Evolutionary conservation across 2,113 vertebrate species (phyloP).

Genomic region (Coptodon bakossiorum): DNA sequence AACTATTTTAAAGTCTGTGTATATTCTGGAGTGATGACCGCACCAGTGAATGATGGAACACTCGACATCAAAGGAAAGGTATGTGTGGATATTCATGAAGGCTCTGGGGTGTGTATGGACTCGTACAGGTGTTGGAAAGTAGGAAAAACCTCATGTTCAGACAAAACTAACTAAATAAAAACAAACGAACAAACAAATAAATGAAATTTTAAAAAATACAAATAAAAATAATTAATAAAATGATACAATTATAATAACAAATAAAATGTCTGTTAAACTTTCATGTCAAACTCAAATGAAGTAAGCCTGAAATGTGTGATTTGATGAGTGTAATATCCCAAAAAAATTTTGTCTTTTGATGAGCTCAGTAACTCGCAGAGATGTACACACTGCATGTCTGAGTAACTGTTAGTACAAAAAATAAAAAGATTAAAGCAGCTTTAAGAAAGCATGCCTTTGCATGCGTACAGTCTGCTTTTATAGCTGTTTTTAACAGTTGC

Average conservation of each 20-base stretch:
- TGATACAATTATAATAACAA: neutral
- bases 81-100: neutral
- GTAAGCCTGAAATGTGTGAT: neutral
- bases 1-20: neutral
- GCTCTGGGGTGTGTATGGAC: neutral
- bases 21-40: neutral
- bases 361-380: neutral
- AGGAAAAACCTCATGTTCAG: neutral
- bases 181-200: no score
- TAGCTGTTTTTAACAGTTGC: neutral
- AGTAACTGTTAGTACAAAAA: neutral
- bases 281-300: neutral
- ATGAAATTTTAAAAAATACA: neutral
- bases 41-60: neutral
- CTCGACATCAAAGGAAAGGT: neutral
- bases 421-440: neutral
- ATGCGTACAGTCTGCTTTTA: neutral
- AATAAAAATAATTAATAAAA: neutral
- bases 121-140: neutral
- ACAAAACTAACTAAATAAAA: neutral
- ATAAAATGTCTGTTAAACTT: neutral
- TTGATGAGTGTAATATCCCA: neutral
- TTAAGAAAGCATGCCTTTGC: neutral
- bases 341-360: neutral
- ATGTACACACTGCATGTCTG: neutral